These are phyloP conservation scores for Eupeodes luniger DNA, from an alignment of 2,888 invertebrate genomes.

Conservation along the genomic window DNA sequence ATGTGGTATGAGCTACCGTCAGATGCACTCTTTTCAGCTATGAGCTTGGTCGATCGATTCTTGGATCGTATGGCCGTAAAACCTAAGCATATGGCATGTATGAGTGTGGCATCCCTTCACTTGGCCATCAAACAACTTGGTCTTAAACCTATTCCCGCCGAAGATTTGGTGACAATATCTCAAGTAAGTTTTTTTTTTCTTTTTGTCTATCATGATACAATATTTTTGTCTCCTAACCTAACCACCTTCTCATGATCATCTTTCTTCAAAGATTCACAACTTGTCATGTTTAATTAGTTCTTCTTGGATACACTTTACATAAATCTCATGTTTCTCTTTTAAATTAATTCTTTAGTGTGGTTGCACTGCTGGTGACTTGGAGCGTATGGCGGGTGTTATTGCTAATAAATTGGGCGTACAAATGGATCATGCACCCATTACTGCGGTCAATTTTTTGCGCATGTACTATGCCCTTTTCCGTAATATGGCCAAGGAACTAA, in stretches of 20 bases:
- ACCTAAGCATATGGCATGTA: slow-evolving; percentile 94
- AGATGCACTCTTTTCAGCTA: slow-evolving; percentile 90
- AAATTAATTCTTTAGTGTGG: slow-evolving; percentile 88
- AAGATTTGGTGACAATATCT: slow-evolving; percentile 88
- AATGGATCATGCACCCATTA: slow-evolving; percentile 86
- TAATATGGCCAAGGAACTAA: slow-evolving; percentile 85
- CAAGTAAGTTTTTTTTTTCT: slow-evolving; percentile 79
- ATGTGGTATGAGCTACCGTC: slow-evolving; percentile 94
- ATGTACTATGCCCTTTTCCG: slow-evolving; percentile 88
- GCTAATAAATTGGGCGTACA: slow-evolving; percentile 90
- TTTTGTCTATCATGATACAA: not conserved
- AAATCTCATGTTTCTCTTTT: slow-evolving; percentile 77
- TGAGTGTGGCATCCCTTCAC: slow-evolving; percentile 94
- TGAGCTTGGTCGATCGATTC: slow-evolving; percentile 92
- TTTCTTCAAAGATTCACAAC: slow-evolving; percentile 8
- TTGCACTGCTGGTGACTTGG: slow-evolving; percentile 93
- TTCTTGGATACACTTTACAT: not conserved
- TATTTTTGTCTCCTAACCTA: not conserved
- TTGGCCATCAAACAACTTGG: slow-evolving; percentile 90
- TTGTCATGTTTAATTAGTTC: slow-evolving; percentile 11
- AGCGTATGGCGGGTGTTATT: slow-evolving; percentile 93
- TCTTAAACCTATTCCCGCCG: slow-evolving; percentile 86
- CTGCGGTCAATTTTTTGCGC: slow-evolving; percentile 89
- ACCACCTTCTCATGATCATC: slow-evolving; percentile 6
- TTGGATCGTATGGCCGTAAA: slow-evolving; percentile 92